A percentile compares a stretch with the other conserved stretches of the same genome.
phyloP scores from a whole-genome alignment of 2,113 vertebrate species.

The Oryzias javanicus region DNA sequence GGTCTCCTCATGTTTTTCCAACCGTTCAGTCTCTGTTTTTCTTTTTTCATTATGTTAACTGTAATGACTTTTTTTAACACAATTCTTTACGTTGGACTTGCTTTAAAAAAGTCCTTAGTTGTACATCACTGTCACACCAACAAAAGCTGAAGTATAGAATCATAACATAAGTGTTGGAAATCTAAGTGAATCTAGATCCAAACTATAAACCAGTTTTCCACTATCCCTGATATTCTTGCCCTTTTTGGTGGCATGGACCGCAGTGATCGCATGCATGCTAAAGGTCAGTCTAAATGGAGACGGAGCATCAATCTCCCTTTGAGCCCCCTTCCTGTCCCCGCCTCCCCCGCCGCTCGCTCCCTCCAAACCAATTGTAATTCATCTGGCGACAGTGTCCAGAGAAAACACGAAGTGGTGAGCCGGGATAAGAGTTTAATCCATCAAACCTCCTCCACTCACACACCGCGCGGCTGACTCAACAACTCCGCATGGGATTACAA shows the following conservation, averaged over 20 bases:
- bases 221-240: no score
- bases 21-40: no score
- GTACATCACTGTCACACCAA: no score
- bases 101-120: no score
- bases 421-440: slow-evolving; percentile 71
- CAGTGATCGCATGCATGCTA: slow-evolving; percentile 11
- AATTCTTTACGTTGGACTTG: no score
- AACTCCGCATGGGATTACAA: slow-evolving; percentile 56
- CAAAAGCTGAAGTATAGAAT: no score
- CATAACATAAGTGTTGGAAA: no score
- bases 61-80: no score
- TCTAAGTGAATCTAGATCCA: no score
- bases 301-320: slow-evolving; percentile 31
- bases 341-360: slow-evolving; percentile 22
- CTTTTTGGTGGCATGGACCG: neutral
- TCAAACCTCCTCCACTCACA: slow-evolving; percentile 62
- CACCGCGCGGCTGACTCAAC: slow-evolving; percentile 62
- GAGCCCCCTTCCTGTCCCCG: slow-evolving; percentile 27
- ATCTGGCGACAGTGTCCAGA: slow-evolving; percentile 39
- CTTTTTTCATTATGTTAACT: no score
- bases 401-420: slow-evolving; percentile 48
- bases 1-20: no score
- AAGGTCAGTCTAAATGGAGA: slow-evolving; percentile 33
- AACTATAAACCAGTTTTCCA: no score
- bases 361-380: slow-evolving; percentile 51